These are phyloP conservation scores for Cotesia typhae DNA, from an alignment of 1,140 invertebrate species.

Conservation along the genomic window DNA sequence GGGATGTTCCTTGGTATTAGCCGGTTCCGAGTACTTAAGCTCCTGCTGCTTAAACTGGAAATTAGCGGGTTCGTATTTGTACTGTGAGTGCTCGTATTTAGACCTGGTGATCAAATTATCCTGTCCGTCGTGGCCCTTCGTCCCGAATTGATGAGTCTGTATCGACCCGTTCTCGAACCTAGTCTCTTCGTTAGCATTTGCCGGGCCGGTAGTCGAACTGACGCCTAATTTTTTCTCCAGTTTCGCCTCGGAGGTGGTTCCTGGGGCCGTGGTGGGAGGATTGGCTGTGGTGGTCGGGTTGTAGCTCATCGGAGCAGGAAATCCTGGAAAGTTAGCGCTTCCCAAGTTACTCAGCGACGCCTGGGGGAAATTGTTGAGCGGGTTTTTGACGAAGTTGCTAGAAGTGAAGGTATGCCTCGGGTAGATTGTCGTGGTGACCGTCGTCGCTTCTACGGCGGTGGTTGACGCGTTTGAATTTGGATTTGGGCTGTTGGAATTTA, in stretches of 20 bases:
- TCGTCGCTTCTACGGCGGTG: no score
- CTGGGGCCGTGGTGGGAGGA: slow-evolving; percentile 21
- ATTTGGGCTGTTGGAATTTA: slow-evolving; percentile 11
- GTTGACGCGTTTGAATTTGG: slow-evolving; percentile 37
- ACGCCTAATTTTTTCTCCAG: not conserved
- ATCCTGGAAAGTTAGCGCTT: slow-evolving; percentile 42
- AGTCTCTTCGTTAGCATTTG: not conserved
- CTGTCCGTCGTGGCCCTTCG: slow-evolving; percentile 44
- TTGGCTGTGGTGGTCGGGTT: slow-evolving; percentile 46
- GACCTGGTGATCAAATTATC: slow-evolving; percentile 19
- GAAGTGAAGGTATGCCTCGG: slow-evolving; percentile 48
- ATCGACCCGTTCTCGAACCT: slow-evolving; percentile 39
- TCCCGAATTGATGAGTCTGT: slow-evolving; percentile 45
- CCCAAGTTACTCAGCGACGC: slow-evolving; percentile 30
- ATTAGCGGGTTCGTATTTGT: slow-evolving; percentile 37
- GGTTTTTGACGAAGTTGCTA: slow-evolving; percentile 43
- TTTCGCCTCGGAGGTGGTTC: slow-evolving; percentile 8
- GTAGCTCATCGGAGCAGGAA: slow-evolving; percentile 42
- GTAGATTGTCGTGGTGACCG: no score
- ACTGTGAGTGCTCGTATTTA: slow-evolving; percentile 47
- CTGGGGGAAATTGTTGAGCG: slow-evolving; percentile 37
- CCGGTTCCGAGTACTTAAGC: slow-evolving; percentile 11
- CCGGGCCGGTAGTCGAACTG: slow-evolving; percentile 30
- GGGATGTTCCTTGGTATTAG: slow-evolving; percentile 40
- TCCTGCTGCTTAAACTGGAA: slow-evolving; percentile 39